These are phyloP conservation scores for Idaea dimidiata DNA, from an alignment of 2,888 invertebrate species.

Conservation along the genomic window DNA sequence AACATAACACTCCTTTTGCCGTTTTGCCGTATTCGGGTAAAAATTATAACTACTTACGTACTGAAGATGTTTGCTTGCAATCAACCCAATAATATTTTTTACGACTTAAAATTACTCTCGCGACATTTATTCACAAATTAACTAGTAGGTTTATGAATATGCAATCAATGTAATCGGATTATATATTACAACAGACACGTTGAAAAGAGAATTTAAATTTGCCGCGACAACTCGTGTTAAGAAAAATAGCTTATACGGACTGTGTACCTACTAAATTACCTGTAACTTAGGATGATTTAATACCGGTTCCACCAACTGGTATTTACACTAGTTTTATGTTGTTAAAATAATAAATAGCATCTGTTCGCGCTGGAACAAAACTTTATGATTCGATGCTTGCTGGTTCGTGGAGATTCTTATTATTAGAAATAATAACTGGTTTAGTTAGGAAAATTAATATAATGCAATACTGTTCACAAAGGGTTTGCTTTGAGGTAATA, in stretches of 20 bases:
- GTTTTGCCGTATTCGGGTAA: background rate
- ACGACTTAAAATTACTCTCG: conserved; percentile 33
- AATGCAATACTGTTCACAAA: too few species aligned
- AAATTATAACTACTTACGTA: background rate
- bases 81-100: conserved; percentile 20
- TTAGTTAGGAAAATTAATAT: too few species aligned
- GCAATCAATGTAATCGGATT: conserved; percentile 48
- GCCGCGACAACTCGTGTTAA: conserved; percentile 34
- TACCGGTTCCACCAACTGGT: conserved; percentile 54
- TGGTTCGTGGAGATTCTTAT: too few species aligned
- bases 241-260: conserved; percentile 41
- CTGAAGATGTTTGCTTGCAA: background rate
- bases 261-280: conserved; percentile 47
- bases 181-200: conserved; percentile 39
- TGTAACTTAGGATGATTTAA: conserved; percentile 49
- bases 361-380: too few species aligned
- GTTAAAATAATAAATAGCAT: conserved; percentile 56
- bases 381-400: too few species aligned
- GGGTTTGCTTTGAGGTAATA: too few species aligned
- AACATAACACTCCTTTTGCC: too few species aligned
- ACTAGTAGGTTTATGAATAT: conserved; percentile 41
- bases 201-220: conserved; percentile 47
- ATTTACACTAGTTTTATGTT: conserved; percentile 61
- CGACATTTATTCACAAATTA: conserved; percentile 40
- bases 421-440: too few species aligned